Evolutionary conservation across 23 tunicate genomes (phyloP).

Genomic region (Halocynthia aurantium): DNA sequence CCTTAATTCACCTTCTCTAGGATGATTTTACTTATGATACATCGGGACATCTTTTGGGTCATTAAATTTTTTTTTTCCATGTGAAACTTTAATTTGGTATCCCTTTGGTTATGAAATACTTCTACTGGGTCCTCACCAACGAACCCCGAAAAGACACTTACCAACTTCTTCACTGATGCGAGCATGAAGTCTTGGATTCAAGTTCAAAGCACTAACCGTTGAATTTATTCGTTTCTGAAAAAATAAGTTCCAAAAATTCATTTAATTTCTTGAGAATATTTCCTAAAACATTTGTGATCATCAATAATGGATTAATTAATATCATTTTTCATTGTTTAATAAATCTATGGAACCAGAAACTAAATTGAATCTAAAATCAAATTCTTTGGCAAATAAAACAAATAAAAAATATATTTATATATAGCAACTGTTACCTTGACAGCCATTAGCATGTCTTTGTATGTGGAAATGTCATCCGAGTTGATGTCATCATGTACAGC

Average conservation of each 20-base stretch:
- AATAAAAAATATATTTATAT: background rate
- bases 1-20: no score
- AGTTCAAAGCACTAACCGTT: background rate
- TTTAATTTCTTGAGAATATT: no score
- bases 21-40: no score
- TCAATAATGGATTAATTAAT: no score
- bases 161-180: conserved; percentile 20
- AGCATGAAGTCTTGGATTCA: background rate
- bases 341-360: no score
- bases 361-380: no score
- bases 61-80: no score
- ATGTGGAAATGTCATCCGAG: background rate
- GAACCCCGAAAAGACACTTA: background rate
- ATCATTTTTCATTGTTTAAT: no score
- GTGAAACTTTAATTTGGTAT: background rate
- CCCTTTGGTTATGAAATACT: background rate
- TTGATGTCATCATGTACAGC: conserved; percentile 21
- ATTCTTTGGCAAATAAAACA: background rate
- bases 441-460: background rate
- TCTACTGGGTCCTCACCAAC: background rate
- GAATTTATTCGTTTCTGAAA: conserved; percentile 9
- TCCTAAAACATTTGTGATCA: no score
- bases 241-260: background rate
- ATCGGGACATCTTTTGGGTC: no score
- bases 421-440: background rate